A percentile compares a stretch with the other conserved stretches of the same genome.
Conservation (phyloP, 2,888 invertebrate genomes). For the Drosophila sordidapex region DNA sequence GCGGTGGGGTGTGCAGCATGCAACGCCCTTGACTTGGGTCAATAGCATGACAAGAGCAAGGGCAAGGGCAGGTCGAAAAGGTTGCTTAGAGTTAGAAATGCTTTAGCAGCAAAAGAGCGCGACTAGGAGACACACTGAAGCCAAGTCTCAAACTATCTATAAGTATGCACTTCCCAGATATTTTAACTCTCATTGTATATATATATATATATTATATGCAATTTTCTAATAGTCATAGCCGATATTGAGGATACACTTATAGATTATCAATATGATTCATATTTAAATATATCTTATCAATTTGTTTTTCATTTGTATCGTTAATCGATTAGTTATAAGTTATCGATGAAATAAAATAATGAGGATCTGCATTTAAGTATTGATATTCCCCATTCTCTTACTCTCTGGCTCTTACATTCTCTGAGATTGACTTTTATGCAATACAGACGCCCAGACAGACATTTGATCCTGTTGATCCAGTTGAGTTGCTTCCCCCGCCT, state of each 20-base stretch:
- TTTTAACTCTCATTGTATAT: neutral
- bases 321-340: neutral
- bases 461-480: neutral
- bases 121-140: neutral
- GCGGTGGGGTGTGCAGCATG: neutral
- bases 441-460: neutral
- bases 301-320: neutral
- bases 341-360: neutral
- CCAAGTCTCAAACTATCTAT: neutral
- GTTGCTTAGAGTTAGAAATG: neutral
- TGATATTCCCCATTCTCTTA: neutral
- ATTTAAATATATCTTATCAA: neutral
- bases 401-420: neutral
- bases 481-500: neutral
- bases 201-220: neutral
- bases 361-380: neutral
- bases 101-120: neutral
- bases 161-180: neutral
- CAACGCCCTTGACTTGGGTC: constrained; percentile 83
- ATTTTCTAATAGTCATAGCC: neutral
- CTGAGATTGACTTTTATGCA: neutral
- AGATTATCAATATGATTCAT: neutral
- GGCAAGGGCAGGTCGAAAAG: neutral
- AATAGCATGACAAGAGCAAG: constrained; percentile 68
- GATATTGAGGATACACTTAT: neutral